These are phyloP conservation scores for Flexamia atlantica DNA, from an alignment of 2,888 invertebrate species.

Conservation along the genomic window DNA sequence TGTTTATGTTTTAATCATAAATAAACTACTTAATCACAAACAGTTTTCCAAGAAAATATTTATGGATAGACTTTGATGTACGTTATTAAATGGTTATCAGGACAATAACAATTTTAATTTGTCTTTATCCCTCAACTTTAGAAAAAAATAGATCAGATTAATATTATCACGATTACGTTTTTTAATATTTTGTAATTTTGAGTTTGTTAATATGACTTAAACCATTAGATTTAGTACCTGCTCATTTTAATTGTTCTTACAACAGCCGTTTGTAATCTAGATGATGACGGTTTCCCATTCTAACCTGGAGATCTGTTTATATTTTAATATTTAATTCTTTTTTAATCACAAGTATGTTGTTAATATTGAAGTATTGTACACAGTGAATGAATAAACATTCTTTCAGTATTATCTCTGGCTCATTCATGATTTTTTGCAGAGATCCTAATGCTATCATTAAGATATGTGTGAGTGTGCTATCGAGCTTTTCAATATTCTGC, in stretches of 20 bases:
- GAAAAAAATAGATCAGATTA: too few species aligned
- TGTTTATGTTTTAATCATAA: neutral
- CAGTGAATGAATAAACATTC: conserved; percentile 22
- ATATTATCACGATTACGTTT: neutral
- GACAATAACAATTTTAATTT: conserved; percentile 6
- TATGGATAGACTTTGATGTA: neutral
- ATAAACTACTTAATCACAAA: neutral
- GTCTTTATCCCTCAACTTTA: too few species aligned
- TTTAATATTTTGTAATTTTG: neutral
- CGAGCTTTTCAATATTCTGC: too few species aligned
- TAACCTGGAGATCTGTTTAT: conserved; percentile 16
- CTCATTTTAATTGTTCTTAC: conserved; percentile 28
- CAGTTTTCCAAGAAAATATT: neutral
- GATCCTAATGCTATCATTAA: too few species aligned
- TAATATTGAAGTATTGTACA: conserved; percentile 49
- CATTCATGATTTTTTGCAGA: too few species aligned
- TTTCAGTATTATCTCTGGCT: conserved; percentile 19
- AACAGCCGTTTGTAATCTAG: neutral
- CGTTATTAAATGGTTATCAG: neutral
- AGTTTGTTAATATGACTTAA: neutral
- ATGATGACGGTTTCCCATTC: neutral
- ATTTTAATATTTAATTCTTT: conserved; percentile 16
- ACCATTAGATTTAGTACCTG: conserved; percentile 42
- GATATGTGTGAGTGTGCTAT: too few species aligned
- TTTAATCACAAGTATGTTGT: conserved; percentile 16